Conservation (phyloP, 1,140 invertebrate genomes). For the Drosophila navojoa region DNA sequence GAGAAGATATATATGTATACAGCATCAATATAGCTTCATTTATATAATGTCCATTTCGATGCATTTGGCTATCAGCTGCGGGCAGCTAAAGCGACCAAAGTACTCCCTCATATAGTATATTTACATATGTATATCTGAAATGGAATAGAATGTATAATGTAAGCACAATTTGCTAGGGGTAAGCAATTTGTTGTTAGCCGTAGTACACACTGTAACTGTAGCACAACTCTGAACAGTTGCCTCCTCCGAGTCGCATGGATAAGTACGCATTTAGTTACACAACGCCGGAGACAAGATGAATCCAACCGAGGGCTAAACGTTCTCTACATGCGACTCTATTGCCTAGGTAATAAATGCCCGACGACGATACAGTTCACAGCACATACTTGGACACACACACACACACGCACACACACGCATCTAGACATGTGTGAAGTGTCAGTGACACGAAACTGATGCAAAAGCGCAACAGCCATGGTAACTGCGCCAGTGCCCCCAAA, state of each 20-base stretch:
- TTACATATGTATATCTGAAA: too few relatives aligned
- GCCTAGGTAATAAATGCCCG: slow-evolving; percentile 75
- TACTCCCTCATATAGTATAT: too few relatives aligned
- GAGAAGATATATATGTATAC: too few relatives aligned
- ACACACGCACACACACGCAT: slow-evolving; percentile 8
- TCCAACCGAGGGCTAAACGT: slow-evolving; percentile 21
- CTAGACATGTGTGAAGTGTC: slow-evolving; percentile 54
- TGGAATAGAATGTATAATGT: neutral
- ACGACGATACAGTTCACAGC: slow-evolving; percentile 41
- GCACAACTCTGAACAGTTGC: neutral
- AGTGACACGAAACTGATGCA: slow-evolving; percentile 56
- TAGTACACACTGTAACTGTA: neutral
- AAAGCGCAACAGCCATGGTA: slow-evolving; percentile 12
- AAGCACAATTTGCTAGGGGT: neutral
- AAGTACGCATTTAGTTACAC: slow-evolving; percentile 34
- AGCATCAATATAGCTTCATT: too few relatives aligned
- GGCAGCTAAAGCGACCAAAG: too few relatives aligned
- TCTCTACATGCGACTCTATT: slow-evolving; percentile 49
- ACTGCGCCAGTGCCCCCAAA: slow-evolving; percentile 54
- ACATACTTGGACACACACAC: slow-evolving; percentile 7
- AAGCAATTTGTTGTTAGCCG: neutral
- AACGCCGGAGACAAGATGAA: slow-evolving; percentile 13
- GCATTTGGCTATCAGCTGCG: too few relatives aligned
- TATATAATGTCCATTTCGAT: too few relatives aligned
- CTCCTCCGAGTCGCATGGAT: neutral